Percentiles rank a stretch among this genome's conserved stretches.
These are phyloP conservation scores for Lipotes vexillifer DNA, from an alignment of 2,113 vertebrate species.

Conservation along the genomic window DNA sequence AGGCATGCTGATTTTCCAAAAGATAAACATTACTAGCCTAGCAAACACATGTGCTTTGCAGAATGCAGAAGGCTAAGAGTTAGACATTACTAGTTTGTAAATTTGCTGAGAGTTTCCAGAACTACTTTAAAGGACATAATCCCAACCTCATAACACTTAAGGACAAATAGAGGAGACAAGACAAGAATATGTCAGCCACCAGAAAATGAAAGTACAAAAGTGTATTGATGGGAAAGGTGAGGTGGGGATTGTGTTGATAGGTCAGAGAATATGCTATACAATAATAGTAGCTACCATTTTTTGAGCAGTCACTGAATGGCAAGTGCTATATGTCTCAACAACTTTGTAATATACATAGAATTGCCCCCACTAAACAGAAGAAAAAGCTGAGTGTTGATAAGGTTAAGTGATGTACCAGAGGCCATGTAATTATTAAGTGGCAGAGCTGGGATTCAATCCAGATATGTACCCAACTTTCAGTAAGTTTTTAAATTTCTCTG, in stretches of 20 bases:
- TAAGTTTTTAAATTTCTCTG: neutral
- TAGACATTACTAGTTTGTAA: constrained; percentile 1
- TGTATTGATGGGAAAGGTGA: neutral
- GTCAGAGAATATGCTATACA: neutral
- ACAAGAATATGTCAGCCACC: neutral
- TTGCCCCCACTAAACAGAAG: neutral
- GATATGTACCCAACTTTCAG: neutral
- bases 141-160: neutral
- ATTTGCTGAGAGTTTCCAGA: constrained; percentile 21
- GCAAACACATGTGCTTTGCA: constrained; percentile 38
- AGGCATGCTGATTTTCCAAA: constrained; percentile 15
- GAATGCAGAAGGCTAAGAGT: neutral
- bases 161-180: neutral
- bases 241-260: neutral
- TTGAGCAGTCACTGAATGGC: neutral
- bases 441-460: neutral
- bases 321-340: neutral
- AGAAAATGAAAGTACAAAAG: neutral
- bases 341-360: neutral
- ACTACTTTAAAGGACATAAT: neutral
- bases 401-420: neutral
- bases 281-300: neutral
- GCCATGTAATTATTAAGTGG: neutral
- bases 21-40: constrained; percentile 50
- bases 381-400: neutral